Base-by-base conservation (phyloP, 1,140 invertebrate genomes). In the Anadara kagoshimensis region DNA sequence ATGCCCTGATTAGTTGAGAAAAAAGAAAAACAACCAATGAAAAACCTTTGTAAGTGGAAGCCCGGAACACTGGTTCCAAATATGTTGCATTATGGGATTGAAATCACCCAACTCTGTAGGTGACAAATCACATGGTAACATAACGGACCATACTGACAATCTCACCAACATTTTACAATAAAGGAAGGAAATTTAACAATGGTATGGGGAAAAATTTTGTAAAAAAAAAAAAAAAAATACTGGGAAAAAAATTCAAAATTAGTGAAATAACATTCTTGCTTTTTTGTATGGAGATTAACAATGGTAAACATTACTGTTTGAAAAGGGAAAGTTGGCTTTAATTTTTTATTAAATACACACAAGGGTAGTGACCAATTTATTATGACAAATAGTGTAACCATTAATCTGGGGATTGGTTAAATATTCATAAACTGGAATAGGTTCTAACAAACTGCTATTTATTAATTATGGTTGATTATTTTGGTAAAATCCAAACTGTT, bases 11-110 rank as follows among this genome's bases (percentile, higher is more conserved):
- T 53, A 73, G 59, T 73, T 57, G 70, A 56, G 63, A 70, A 70
- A 75, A 56, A 70, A 75, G 45, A 66, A 44, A 66, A 66, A 68
- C 36, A 61, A 68, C 22, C 66, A 20, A 68, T 56, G 47, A 70
- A 75, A 61, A 49, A 69, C 61, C 53, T 41, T 57, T 75, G 73
- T 64, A 75, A 75, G 73, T 75, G 73, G 73, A 75, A 75, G 68
- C 59, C 68, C 53, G 68, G 68, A 75, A 75, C 73, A 14, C 73
- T 69, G 73, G 73, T 75, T 75, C 73, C 73, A 51, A 68, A 41
- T 36, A 64, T 64, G 62, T 47, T 49, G 36, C 62, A 64, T 24
- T 44, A 22, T 44, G 26, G 43, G 41, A 36, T 36, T 36, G 29
- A 36, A 36, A 36, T 36, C 29, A 36, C 29, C 29, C 7, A 36